Conservation (phyloP, 2,888 invertebrate genomes). For the Coremacera marginata region DNA sequence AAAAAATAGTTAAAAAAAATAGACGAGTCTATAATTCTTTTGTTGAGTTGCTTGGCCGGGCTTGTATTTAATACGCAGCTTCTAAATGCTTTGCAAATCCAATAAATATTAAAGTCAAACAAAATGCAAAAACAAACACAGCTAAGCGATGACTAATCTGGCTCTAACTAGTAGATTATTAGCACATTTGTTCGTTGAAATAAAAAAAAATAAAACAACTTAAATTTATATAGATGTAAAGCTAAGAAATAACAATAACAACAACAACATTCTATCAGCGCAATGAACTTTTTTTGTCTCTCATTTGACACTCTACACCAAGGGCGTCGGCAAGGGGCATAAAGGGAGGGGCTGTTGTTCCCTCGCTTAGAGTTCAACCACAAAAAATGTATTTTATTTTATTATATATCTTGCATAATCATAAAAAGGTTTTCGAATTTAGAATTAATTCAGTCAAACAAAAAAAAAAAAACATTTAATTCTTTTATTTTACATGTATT, state of each 20-base stretch:
- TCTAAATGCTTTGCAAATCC: neutral
- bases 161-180: slow-evolving; percentile 2
- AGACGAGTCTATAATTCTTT: neutral
- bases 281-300: slow-evolving; percentile 21
- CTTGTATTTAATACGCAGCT: neutral
- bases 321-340: too few species aligned
- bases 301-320: too few species aligned
- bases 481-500: too few species aligned
- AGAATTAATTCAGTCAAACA: too few species aligned
- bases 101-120: neutral
- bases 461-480: too few species aligned
- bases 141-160: slow-evolving; percentile 12
- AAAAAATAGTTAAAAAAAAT: too few species aligned
- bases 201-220: neutral
- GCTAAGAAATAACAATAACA: neutral
- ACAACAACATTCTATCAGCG: slow-evolving; percentile 17
- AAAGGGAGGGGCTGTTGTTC: too few species aligned
- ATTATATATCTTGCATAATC: too few species aligned
- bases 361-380: too few species aligned
- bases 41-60: neutral
- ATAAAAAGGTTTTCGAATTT: too few species aligned
- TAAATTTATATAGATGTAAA: neutral
- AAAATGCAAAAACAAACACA: neutral
- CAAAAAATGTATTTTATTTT: too few species aligned
- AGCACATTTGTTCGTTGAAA: neutral